Evolutionary conservation across 2,797 vertebrate genomes (phyloP), one percentile per base, ranked within the genome.

Genomic region (Muraenolepis orangiensis): DNA sequence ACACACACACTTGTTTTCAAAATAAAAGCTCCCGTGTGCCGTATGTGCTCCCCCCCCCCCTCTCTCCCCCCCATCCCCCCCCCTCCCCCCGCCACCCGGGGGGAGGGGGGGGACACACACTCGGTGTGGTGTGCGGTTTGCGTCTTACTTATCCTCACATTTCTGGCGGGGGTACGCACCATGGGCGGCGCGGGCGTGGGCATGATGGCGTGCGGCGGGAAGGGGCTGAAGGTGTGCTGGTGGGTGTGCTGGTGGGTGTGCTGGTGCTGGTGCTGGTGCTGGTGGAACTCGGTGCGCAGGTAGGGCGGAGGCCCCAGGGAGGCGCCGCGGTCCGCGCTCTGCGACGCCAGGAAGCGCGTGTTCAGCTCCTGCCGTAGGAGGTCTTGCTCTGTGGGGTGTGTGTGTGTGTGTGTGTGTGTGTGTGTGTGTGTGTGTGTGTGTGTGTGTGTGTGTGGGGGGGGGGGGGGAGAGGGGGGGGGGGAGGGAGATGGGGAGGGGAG

Each of bases 231-330:
- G 91, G 97, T 99, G 91, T 99, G 98, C 95, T 99, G 97, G 95
- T 99, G 98, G 23, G 97, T 99, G 93, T 99, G 98, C 91, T 99
- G 98, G 92, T 99, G 98, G 10, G 96, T 98, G 94, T 99, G 97
- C 93, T 99, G 97, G 92, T 99, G 97, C 91, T 98, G 96, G 84
- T 97, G 96, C 82, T 97, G 96, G 70, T 98, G 97, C 89, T 99
- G 98, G 91, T 99, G 98, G 93, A 98, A 99, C 94, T 99, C 97
- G 0, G 98, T 98, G 90, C 97, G 95, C 93, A 98, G 94, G 95
- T 98, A 99, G 2, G 96, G 96, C 0, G 96, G 96, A 0, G 96
- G 96, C 73, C 96, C 96, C 82, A 98, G 90, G 1, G 96, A 96
- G 70, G 96, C 95, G 14, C 97, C 97, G 0, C 96, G 96, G 87